Conservation (phyloP, 2,888 invertebrate genomes). For the Dermolepida albohirtum region DNA sequence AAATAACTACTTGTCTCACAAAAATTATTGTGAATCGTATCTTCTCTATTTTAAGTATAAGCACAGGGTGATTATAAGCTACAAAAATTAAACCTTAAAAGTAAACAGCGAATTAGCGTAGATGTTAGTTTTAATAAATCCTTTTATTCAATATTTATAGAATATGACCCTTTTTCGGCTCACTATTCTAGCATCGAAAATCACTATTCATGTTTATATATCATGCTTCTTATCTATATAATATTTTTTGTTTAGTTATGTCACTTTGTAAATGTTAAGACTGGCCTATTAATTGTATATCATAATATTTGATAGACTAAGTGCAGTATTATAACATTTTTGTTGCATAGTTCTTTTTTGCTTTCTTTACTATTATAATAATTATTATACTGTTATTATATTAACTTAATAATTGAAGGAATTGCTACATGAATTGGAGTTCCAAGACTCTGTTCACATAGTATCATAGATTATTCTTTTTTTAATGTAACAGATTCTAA, state of each 20-base stretch:
- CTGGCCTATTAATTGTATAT: slow-evolving; percentile 46
- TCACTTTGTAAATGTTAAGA: slow-evolving; percentile 42
- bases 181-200: slow-evolving; percentile 33
- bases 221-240: slow-evolving; percentile 27
- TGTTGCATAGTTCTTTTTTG: slow-evolving; percentile 26
- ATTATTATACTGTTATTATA: background rate
- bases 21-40: background rate
- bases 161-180: slow-evolving; percentile 41
- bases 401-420: background rate
- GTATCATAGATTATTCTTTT: no score
- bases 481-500: no score
- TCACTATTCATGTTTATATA: slow-evolving; percentile 5
- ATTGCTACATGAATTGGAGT: slow-evolving; percentile 12
- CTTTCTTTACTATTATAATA: slow-evolving; percentile 29
- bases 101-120: slow-evolving; percentile 60
- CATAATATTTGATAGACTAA: slow-evolving; percentile 39
- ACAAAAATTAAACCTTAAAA: slow-evolving; percentile 33
- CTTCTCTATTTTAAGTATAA: slow-evolving; percentile 44
- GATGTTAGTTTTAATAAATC: slow-evolving; percentile 31
- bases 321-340: slow-evolving; percentile 47
- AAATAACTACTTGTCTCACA: slow-evolving; percentile 10
- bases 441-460: no score
- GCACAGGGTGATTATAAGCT: slow-evolving; percentile 59
- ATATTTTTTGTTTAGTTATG: slow-evolving; percentile 12
- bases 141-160: slow-evolving; percentile 42